phyloP scores from a whole-genome alignment of 2,113 vertebrate genomes.

The Agapornis roseicollis region DNA sequence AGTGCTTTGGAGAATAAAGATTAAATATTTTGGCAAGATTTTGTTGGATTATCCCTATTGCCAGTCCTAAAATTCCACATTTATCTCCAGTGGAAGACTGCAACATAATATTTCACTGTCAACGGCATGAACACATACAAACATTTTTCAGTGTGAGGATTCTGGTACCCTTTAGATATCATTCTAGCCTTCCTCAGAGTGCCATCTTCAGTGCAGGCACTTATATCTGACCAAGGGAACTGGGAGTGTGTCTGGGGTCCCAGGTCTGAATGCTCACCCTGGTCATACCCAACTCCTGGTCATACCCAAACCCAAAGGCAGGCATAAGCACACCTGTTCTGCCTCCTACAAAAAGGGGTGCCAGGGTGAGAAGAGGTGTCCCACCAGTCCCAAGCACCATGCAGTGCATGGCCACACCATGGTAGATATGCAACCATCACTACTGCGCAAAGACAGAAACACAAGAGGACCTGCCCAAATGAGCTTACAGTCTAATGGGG shows the following conservation, averaged over 20 bases:
- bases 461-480: neutral
- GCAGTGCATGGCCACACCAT: rapidly evolving
- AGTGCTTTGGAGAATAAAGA: neutral
- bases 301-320: neutral
- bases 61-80: neutral
- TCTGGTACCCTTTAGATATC: neutral
- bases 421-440: neutral
- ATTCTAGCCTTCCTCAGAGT: neutral
- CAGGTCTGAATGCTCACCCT: neutral
- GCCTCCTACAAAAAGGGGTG: neutral
- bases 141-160: neutral
- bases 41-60: neutral
- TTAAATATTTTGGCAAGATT: neutral
- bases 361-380: rapidly evolving
- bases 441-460: rapidly evolving
- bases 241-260: neutral
- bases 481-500: neutral
- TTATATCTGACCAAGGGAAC: no score
- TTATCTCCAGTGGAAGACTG: neutral
- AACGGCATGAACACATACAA: neutral
- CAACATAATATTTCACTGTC: neutral
- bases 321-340: neutral
- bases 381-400: neutral
- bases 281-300: neutral
- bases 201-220: rapidly evolving